Evolutionary conservation across 2,888 invertebrate species (phyloP).

Genomic region (Unio pictorum): DNA sequence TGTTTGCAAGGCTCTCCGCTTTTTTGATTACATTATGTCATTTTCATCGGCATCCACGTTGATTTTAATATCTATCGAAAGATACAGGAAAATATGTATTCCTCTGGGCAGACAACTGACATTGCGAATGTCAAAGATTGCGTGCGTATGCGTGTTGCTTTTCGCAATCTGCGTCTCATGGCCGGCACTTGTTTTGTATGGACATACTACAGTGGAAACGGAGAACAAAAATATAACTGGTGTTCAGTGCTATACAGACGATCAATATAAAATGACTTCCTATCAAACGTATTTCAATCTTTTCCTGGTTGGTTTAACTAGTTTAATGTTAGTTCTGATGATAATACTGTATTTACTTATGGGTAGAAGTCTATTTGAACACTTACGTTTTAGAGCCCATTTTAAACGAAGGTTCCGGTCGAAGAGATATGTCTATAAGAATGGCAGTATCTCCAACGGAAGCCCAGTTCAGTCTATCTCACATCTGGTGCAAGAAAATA

Average conservation of each 20-base stretch:
- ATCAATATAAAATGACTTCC: slow-evolving; percentile 27
- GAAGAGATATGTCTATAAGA: too few relatives aligned
- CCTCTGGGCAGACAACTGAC: slow-evolving; percentile 46
- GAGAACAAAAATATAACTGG: slow-evolving; percentile 32
- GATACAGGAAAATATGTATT: slow-evolving; percentile 51
- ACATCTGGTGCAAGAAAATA: too few relatives aligned
- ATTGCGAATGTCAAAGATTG: slow-evolving; percentile 24
- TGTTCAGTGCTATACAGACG: slow-evolving; percentile 42
- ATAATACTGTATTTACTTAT: slow-evolving; percentile 42
- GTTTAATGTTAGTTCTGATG: slow-evolving; percentile 23
- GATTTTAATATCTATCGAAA: slow-evolving; percentile 22
- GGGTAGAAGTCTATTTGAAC: slow-evolving; percentile 16
- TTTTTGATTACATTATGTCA: slow-evolving; percentile 12
- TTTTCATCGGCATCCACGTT: slow-evolving; percentile 10
- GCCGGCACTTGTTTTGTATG: slow-evolving; percentile 50
- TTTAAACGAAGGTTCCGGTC: too few relatives aligned
- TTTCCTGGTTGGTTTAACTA: slow-evolving; percentile 35
- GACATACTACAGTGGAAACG: slow-evolving; percentile 36
- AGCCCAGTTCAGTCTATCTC: too few relatives aligned
- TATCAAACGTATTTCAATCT: slow-evolving; percentile 43
- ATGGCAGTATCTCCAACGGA: too few relatives aligned
- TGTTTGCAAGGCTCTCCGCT: slow-evolving; percentile 16
- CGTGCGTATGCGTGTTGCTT: slow-evolving; percentile 12
- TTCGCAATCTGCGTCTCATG: slow-evolving; percentile 32
- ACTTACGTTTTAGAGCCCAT: slow-evolving; percentile 2